Evolutionary conservation across 2,113 vertebrate species (phyloP).

Genomic region (Leucosticte australis): DNA sequence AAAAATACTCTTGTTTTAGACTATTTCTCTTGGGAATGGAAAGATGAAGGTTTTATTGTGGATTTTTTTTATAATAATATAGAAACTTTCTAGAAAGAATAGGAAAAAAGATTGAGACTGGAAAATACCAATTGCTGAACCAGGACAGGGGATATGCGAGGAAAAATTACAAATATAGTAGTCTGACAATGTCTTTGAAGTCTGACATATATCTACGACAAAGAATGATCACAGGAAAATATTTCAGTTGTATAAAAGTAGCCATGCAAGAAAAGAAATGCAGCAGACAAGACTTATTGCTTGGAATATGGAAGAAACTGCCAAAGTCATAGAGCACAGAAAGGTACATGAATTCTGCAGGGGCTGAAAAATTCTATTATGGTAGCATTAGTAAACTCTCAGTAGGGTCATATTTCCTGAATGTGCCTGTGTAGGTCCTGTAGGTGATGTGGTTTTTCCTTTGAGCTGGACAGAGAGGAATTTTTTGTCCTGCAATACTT

Average conservation of each 20-base stretch:
- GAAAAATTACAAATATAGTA: background rate
- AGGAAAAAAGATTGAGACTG: background rate
- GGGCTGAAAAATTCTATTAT: conserved; percentile 5
- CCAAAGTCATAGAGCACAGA: conserved; percentile 25
- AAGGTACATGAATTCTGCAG: background rate
- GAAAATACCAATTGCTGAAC: conserved; percentile 25
- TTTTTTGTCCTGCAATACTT: background rate
- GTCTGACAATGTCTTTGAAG: conserved; percentile 24
- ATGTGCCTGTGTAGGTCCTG: background rate
- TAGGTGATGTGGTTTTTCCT: background rate
- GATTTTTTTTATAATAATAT: background rate
- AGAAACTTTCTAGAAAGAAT: background rate
- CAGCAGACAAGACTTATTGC: conserved; percentile 4
- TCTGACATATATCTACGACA: background rate
- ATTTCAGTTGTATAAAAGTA: conserved; percentile 1
- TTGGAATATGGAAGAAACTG: conserved; percentile 33
- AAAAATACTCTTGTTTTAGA: background rate
- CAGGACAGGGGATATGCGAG: background rate
- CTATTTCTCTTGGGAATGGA: conserved; percentile 9
- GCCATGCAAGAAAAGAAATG: conserved; percentile 9
- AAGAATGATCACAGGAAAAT: background rate
- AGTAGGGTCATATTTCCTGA: background rate
- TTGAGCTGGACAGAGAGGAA: background rate
- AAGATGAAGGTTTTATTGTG: background rate
- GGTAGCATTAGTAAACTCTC: background rate